Base-by-base conservation (phyloP, 1,140 invertebrate genomes). In the Lethrus apterus region DNA sequence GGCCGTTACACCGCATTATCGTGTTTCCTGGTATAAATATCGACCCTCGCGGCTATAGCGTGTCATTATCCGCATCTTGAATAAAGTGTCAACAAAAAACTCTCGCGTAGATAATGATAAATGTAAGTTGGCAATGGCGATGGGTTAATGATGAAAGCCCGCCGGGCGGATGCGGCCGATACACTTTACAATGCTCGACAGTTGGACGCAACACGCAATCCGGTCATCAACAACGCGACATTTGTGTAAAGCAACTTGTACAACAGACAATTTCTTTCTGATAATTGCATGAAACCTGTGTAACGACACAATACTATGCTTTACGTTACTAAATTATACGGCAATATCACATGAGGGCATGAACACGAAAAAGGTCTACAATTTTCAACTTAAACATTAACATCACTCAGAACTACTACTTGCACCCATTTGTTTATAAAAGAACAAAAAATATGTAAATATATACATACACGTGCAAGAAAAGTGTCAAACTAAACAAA, bases 221-320 rank as follows among this genome's bases (percentile, higher is more conserved):
- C 33, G 53, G 56, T 59, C 58, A 58, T 59, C 58, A 59, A 57
- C 58, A n/a, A 50, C 50, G 52, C 47, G 55, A 59, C 57, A 59
- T 59, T 59, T 59, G 55, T 57, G 51, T 51, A n/a, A n/a, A 54
- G 46, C 46, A 46, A 38, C 50, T 17, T 3, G 20, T 18, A 40
- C 19, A 41, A 47, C 36, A 47, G 34, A 30, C 31, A n/a, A n/a
- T n/a, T 15, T 18, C 14, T 21, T 11, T 24, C 18, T 40, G 36
- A 15, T 40, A 40, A 40, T 40, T 40, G 18, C n/a, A n/a, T n/a
- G n/a, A n/a, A n/a, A n/a, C n/a, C n/a, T n/a, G n/a, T n/a, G n/a
- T n/a, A n/a, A n/a, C n/a, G n/a, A n/a, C n/a, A n/a, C n/a, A n/a
- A n/a, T n/a, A n/a, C n/a, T n/a, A n/a, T n/a, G n/a, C n/a, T n/a